Evolutionary conservation across 2,888 invertebrate genomes (phyloP).

Genomic region (Chironomus riparius): DNA sequence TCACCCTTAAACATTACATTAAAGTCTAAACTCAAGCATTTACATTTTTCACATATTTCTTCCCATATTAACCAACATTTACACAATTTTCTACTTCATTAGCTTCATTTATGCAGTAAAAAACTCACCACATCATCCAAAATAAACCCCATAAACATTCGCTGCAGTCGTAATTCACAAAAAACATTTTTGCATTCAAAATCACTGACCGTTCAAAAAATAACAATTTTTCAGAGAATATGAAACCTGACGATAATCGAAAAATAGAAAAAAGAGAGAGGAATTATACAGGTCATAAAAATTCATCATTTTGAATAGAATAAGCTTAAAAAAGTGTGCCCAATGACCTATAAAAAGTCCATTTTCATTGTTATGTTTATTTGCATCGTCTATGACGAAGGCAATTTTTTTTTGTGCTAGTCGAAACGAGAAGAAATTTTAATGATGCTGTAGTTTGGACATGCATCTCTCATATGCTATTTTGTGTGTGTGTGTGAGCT

Average conservation of each 20-base stretch:
- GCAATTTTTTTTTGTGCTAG: background rate
- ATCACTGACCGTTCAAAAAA: no score
- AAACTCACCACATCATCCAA: background rate
- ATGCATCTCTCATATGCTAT: background rate
- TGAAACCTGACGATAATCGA: background rate
- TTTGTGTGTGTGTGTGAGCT: background rate
- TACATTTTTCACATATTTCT: no score
- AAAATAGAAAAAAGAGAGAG: background rate
- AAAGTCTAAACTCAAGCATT: no score
- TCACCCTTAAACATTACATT: no score
- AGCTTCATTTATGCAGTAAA: no score
- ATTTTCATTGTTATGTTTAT: conserved; percentile 26
- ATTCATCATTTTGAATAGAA: conserved; percentile 1
- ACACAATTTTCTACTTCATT: no score
- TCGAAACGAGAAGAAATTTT: background rate
- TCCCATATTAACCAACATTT: no score
- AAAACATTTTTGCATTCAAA: no score
- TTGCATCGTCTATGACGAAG: conserved; percentile 7
- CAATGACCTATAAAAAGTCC: conserved; percentile 25
- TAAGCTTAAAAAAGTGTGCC: background rate
- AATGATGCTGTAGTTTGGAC: background rate
- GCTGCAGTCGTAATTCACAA: no score
- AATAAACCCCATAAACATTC: background rate
- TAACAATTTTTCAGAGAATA: no score
- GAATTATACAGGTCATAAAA: background rate